Percentiles rank a stretch among this genome's conserved stretches.
These are phyloP conservation scores for Nomada hirtipes DNA, from an alignment of 2,888 invertebrate species.

Conservation along the genomic window DNA sequence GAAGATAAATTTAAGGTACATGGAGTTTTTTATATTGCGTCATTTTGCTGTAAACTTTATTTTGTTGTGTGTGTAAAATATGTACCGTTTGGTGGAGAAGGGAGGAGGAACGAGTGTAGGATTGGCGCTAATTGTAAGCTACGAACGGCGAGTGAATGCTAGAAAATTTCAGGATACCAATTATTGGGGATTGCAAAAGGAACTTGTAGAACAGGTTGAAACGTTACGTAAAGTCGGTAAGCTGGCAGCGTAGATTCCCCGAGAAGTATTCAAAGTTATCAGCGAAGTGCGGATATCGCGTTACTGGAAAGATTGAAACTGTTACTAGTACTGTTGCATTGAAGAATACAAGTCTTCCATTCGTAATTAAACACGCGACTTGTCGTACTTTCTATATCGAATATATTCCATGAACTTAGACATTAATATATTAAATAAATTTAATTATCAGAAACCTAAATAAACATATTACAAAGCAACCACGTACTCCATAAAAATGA, in stretches of 20 bases:
- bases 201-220: conserved; percentile 27
- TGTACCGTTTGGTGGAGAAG: neutral
- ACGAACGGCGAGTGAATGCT: conserved; percentile 1
- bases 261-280: neutral
- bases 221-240: conserved; percentile 21
- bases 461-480: too few species aligned
- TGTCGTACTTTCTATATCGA: too few species aligned
- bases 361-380: too few species aligned
- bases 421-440: too few species aligned
- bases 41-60: neutral
- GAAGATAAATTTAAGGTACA: neutral
- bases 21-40: neutral
- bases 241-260: conserved; percentile 1
- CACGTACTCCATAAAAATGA: too few species aligned
- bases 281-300: too few species aligned
- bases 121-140: neutral
- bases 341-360: too few species aligned
- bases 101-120: neutral
- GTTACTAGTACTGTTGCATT: too few species aligned
- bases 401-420: neutral
- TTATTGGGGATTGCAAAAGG: conserved; percentile 22
- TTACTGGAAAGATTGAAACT: too few species aligned
- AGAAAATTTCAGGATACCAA: conserved; percentile 4
- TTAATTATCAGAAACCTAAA: too few species aligned
- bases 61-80: neutral